phyloP scores from a whole-genome alignment of 2,797 vertebrate species.

The Eidolon dupreanum region DNA sequence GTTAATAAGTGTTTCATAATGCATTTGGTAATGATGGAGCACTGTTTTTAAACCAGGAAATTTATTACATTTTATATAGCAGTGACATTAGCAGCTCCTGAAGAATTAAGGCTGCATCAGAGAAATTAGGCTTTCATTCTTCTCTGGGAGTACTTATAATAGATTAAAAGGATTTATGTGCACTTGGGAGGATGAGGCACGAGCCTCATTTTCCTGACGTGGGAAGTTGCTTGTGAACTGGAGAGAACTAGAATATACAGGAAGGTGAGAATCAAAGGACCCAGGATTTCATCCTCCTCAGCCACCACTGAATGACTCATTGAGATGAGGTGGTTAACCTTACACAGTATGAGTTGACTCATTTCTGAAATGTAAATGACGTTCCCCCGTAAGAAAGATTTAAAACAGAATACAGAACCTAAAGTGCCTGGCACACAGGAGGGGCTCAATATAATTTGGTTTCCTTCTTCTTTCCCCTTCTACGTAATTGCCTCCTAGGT shows the following conservation, averaged over 20 bases:
- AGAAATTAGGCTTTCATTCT: not conserved
- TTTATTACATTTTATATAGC: not conserved
- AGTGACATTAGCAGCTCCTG: not conserved
- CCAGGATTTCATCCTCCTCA: not conserved
- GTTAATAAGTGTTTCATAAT: conserved; percentile 13
- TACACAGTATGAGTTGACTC: not conserved
- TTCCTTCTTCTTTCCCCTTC: not conserved
- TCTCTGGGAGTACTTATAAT: not conserved
- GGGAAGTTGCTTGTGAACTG: not conserved
- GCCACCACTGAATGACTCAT: not conserved
- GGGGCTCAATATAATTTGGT: not conserved
- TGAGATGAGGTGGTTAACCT: not conserved
- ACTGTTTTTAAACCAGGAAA: not conserved
- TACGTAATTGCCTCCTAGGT: not conserved
- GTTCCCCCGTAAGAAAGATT: not conserved
- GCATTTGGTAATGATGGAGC: conserved; percentile 17
- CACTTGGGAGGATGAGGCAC: not conserved
- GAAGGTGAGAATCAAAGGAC: not conserved
- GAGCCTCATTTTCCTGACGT: not conserved
- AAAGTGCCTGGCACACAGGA: not conserved
- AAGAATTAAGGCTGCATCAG: not conserved
- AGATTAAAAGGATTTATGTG: not conserved
- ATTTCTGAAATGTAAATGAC: not conserved
- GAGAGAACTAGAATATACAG: not conserved
- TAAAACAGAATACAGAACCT: not conserved